phyloP scores from a whole-genome alignment of 2,888 invertebrate genomes.

The Nectonema munidae region DNA sequence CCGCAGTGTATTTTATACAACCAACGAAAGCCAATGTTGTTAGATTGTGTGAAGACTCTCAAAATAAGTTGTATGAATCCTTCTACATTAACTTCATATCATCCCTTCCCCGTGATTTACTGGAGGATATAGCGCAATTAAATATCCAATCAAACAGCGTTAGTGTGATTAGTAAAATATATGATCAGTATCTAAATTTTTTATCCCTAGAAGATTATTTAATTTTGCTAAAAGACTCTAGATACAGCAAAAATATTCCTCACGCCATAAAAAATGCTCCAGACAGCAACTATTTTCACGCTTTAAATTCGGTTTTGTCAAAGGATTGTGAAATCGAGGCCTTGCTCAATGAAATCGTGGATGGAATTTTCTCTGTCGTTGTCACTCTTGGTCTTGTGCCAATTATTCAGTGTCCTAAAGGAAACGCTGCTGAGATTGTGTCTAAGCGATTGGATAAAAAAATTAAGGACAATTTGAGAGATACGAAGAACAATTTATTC shows the following conservation, averaged over 20 bases:
- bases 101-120: conserved; percentile 48
- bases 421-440: conserved; percentile 92
- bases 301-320: too few species aligned
- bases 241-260: too few species aligned
- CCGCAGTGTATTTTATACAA: conserved; percentile 82
- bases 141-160: conserved; percentile 61
- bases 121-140: conserved; percentile 71
- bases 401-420: conserved; percentile 59
- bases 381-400: conserved; percentile 69
- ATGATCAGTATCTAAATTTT: conserved; percentile 91
- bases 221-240: conserved; percentile 39
- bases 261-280: too few species aligned
- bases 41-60: conserved; percentile 43
- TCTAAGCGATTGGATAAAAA: conserved; percentile 85
- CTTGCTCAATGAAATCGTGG: conserved; percentile 69
- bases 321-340: conserved; percentile 72
- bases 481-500: conserved; percentile 76
- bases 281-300: too few species aligned
- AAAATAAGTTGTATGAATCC: conserved; percentile 52
- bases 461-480: conserved; percentile 69
- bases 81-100: conserved; percentile 82
- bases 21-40: conserved; percentile 80
- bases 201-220: conserved; percentile 88
- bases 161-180: conserved; percentile 46
- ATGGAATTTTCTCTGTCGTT: conserved; percentile 76